A percentile compares a stretch with the other conserved stretches of the same genome.
Conservation (phyloP, 1,140 invertebrate species). For the Oreohelix idahoensis region DNA sequence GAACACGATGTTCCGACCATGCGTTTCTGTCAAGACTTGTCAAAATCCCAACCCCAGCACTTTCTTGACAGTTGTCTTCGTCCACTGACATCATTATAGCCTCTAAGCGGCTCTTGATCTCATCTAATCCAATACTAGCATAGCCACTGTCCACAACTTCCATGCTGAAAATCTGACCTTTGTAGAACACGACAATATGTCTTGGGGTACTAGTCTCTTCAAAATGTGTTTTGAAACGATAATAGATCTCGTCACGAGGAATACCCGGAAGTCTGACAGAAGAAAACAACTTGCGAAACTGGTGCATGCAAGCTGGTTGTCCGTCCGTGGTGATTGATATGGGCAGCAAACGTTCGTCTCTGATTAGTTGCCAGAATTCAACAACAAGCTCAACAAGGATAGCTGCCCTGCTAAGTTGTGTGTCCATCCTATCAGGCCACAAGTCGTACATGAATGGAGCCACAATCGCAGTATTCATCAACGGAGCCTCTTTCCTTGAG, state of each 20-base stretch:
- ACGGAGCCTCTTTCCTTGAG: neutral
- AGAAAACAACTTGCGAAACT: constrained; percentile 33
- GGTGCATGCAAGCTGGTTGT: constrained; percentile 3
- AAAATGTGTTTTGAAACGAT: neutral
- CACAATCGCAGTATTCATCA: constrained; percentile 10
- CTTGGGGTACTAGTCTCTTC: neutral
- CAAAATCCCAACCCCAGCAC: neutral
- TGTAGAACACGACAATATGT: constrained; percentile 34
- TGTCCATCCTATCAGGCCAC: constrained; percentile 18
- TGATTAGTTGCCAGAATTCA: constrained; percentile 18
- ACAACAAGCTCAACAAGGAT: neutral
- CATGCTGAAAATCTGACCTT: constrained; percentile 16
- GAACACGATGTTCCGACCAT: neutral
- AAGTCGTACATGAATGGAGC: constrained; percentile 25
- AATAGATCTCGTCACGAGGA: constrained; percentile 2
- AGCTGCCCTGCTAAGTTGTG: neutral
- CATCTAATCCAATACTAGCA: neutral
- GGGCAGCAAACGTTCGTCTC: neutral
- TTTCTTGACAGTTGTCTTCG: neutral
- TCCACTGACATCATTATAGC: neutral
- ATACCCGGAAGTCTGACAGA: constrained; percentile 22
- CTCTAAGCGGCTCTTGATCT: neutral
- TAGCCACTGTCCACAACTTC: neutral
- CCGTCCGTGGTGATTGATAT: neutral
- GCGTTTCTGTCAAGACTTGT: neutral